Evolutionary conservation across 2,113 vertebrate species (phyloP).

Genomic region (Gracilinanus agilis): DNA sequence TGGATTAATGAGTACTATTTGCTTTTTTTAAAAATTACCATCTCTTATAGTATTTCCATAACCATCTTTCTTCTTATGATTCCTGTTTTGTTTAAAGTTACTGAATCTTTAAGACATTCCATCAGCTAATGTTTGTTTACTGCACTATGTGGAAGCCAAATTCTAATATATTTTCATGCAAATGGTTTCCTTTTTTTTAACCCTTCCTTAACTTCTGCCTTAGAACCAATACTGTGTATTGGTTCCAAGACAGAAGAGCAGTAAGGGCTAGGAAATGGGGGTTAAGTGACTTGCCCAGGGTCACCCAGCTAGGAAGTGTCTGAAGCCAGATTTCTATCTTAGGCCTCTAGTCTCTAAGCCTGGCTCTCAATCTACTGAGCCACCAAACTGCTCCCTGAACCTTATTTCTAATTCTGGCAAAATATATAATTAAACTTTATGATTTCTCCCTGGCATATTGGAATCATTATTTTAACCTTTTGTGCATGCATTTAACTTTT

Average conservation of each 20-base stretch:
- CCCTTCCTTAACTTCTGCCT: not conserved
- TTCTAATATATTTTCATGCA: not conserved
- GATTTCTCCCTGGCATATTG: constrained; percentile 1
- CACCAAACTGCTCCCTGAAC: constrained; percentile 27
- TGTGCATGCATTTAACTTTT: constrained; percentile 28
- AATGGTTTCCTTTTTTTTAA: constrained; percentile 8
- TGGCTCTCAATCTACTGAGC: too few relatives aligned
- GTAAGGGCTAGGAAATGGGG: too few relatives aligned
- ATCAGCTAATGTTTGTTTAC: not conserved
- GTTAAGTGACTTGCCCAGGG: too few relatives aligned
- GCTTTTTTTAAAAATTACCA: constrained; percentile 33
- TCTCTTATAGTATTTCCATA: constrained; percentile 43
- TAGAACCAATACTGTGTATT: too few relatives aligned
- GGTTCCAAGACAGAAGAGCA: too few relatives aligned
- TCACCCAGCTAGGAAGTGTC: too few relatives aligned
- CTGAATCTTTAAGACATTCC: constrained; percentile 29
- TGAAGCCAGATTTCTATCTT: too few relatives aligned
- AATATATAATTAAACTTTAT: constrained; percentile 28
- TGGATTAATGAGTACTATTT: constrained; percentile 69
- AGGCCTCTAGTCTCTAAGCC: too few relatives aligned
- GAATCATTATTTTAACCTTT: not conserved
- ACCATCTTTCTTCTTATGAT: constrained; percentile 44
- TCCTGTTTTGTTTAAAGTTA: constrained; percentile 30
- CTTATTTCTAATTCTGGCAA: constrained; percentile 54
- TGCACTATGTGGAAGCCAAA: not conserved